Evolutionary conservation across 2,797 vertebrate genomes (phyloP).

Genomic region (Capromys pilorides): DNA sequence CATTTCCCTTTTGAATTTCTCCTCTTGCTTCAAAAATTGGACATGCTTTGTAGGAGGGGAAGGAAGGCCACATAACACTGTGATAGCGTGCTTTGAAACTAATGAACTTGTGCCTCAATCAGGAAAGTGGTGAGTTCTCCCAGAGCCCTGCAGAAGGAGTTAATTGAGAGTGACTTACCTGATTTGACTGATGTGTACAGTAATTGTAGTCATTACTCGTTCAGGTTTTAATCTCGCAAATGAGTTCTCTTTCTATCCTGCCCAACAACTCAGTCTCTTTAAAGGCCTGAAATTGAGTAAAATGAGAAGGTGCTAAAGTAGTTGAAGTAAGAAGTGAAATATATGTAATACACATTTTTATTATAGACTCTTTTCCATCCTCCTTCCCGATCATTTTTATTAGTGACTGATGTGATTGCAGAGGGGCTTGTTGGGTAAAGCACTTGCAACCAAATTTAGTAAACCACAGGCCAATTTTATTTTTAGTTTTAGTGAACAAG

Average conservation of each 20-base stretch:
- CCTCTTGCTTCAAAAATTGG: conserved; percentile 47
- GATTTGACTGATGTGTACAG: conserved; percentile 54
- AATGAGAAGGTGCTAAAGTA: conserved; percentile 69
- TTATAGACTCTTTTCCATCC: background rate
- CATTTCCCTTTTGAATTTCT: conserved; percentile 63
- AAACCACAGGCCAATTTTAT: conserved; percentile 60
- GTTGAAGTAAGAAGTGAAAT: conserved; percentile 57
- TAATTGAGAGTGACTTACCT: background rate
- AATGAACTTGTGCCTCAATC: background rate
- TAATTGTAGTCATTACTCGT: conserved; percentile 47
- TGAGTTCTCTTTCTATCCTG: conserved; percentile 30
- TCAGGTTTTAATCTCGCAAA: conserved; percentile 65
- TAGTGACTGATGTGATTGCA: conserved; percentile 60
- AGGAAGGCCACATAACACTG: background rate
- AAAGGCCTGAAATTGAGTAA: conserved; percentile 59
- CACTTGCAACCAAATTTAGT: conserved; percentile 69
- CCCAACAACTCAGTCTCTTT: conserved; percentile 29
- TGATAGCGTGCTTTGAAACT: conserved; percentile 31
- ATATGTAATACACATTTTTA: conserved; percentile 18
- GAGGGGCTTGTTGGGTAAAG: conserved; percentile 62
- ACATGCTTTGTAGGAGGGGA: background rate
- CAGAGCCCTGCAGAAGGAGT: background rate
- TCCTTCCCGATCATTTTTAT: conserved; percentile 47
- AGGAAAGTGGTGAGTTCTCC: background rate
- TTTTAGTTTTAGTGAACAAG: conserved; percentile 64